phyloP scores from a whole-genome alignment of 2,888 invertebrate genomes.

The Thelaira solivaga region DNA sequence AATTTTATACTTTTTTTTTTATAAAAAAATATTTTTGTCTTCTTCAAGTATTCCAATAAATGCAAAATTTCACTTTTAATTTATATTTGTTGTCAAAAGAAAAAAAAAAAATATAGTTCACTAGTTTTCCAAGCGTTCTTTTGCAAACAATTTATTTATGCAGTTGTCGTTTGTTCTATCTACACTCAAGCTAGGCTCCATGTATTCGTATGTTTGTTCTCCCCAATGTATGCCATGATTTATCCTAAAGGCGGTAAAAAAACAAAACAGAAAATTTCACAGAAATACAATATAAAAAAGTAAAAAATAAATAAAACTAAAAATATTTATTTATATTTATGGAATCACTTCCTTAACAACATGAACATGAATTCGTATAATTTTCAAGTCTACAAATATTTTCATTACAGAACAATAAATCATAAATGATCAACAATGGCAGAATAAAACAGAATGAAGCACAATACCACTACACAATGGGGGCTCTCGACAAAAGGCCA shows the following conservation, averaged over 20 bases:
- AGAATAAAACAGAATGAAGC: not conserved
- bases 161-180: too few species aligned
- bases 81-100: too few species aligned
- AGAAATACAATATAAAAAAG: not conserved
- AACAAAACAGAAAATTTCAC: not conserved
- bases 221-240: conserved; percentile 36
- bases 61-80: too few species aligned
- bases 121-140: too few species aligned
- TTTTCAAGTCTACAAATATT: conserved; percentile 41
- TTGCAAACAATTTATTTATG: too few species aligned
- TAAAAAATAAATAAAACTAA: conserved; percentile 4
- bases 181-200: too few species aligned
- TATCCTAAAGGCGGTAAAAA: conserved; percentile 21
- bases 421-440: conserved; percentile 49
- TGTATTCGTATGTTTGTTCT: not conserved
- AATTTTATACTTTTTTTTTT: too few species aligned
- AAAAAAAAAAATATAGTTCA: too few species aligned
- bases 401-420: conserved; percentile 52
- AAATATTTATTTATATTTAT: conserved; percentile 22
- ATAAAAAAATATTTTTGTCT: too few species aligned
- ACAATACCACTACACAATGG: conserved; percentile 14
- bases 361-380: not conserved
- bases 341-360: not conserved
- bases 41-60: too few species aligned
- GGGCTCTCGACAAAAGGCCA: conserved; percentile 10